Percentiles rank a stretch among this genome's conserved stretches.
These are phyloP conservation scores for Eledone cirrhosa DNA, from an alignment of 2,888 invertebrate genomes.

Conservation along the genomic window DNA sequence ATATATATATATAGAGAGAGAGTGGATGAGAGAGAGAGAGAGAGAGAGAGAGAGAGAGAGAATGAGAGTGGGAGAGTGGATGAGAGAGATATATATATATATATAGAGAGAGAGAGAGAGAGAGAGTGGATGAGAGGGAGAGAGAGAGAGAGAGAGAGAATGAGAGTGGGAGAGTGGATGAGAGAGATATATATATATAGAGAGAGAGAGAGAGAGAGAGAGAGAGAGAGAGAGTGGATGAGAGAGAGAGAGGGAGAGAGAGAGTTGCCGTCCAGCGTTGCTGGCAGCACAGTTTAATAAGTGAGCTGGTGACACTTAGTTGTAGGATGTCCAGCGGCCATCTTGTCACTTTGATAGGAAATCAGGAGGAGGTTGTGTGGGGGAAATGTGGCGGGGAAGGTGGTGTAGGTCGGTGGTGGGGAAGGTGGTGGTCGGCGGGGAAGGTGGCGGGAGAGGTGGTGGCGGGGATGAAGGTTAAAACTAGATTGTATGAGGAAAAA, in stretches of 20 bases:
- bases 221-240: too few species aligned
- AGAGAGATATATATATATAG: too few species aligned
- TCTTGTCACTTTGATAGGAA: slow-evolving; percentile 19
- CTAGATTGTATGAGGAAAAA: background rate
- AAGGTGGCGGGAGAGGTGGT: background rate
- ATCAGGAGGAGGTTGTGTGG: background rate
- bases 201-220: too few species aligned
- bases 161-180: too few species aligned
- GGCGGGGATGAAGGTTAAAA: background rate
- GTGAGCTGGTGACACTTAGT: slow-evolving; percentile 7
- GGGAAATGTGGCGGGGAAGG: background rate
- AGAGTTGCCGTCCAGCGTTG: background rate
- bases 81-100: too few species aligned
- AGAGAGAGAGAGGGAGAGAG: background rate
- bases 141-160: too few species aligned
- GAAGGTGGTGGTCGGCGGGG: background rate
- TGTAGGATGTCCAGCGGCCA: slow-evolving; percentile 16
- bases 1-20: too few species aligned
- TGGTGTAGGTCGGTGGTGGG: background rate
- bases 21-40: too few species aligned
- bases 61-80: too few species aligned
- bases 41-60: too few species aligned
- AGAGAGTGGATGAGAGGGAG: too few species aligned
- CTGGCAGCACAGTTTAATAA: slow-evolving; percentile 3
- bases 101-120: too few species aligned